A percentile compares a stretch with the other conserved stretches of the same genome.
Evolutionary conservation across 35 echinoderm and acorn worm genomes (phyloP).

Genomic region (Diadema setosum): DNA sequence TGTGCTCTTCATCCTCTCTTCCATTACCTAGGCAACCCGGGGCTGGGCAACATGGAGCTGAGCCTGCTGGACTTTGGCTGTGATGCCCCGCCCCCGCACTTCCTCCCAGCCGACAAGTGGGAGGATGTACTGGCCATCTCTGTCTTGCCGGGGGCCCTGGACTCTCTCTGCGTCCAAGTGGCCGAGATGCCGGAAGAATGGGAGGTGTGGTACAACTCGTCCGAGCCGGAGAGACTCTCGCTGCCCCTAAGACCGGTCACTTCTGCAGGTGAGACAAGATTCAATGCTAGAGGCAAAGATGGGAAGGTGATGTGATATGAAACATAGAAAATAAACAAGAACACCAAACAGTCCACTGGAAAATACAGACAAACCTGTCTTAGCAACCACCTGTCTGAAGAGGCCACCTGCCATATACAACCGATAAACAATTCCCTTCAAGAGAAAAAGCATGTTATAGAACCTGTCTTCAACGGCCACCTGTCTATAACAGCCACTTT

Average conservation of each 20-base stretch:
- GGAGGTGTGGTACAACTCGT: slow-evolving; percentile 77
- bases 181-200: slow-evolving; percentile 70
- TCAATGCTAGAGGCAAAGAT: too few relatives aligned
- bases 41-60: slow-evolving; percentile 89
- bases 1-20: too few relatives aligned
- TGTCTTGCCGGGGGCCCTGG: slow-evolving; percentile 82
- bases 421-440: too few relatives aligned
- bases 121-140: slow-evolving; percentile 93
- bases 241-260: slow-evolving; percentile 56
- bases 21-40: slow-evolving; percentile 91
- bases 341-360: too few relatives aligned
- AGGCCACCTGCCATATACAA: too few relatives aligned
- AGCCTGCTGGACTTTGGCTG: slow-evolving; percentile 88
- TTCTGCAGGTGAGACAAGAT: background rate
- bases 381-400: too few relatives aligned
- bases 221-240: slow-evolving; percentile 64
- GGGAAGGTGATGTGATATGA: too few relatives aligned
- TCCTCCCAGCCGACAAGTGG: slow-evolving; percentile 81
- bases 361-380: too few relatives aligned
- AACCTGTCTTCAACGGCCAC: too few relatives aligned
- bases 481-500: too few relatives aligned
- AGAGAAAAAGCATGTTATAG: too few relatives aligned
- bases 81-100: slow-evolving; percentile 60
- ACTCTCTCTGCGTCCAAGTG: slow-evolving; percentile 85
- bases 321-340: too few relatives aligned